These are phyloP conservation scores for Philopotamus ludificatus DNA, from an alignment of 1,140 invertebrate genomes.

Conservation along the genomic window DNA sequence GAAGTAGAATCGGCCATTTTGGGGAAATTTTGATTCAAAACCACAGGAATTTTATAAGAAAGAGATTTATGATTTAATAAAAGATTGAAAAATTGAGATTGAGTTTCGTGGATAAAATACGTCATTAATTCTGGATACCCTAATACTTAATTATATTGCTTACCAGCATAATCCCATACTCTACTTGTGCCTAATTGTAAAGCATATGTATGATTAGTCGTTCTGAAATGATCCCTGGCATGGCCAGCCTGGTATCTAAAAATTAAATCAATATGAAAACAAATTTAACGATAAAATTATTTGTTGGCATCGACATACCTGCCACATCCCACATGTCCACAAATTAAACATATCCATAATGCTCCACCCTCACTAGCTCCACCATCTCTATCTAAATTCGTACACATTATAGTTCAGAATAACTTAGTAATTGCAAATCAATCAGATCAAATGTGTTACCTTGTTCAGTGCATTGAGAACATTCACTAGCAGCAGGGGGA, in stretches of 20 bases:
- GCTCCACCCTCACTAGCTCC: conserved; percentile 66
- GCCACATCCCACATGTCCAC: conserved; percentile 97
- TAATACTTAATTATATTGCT: not conserved
- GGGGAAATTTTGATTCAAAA: too few species aligned
- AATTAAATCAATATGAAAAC: conserved; percentile 33
- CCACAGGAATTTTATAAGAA: too few species aligned
- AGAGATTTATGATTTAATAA: too few species aligned
- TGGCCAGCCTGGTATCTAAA: conserved; percentile 67
- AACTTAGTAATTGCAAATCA: too few species aligned
- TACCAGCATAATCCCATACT: conserved; percentile 96
- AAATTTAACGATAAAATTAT: conserved; percentile 17
- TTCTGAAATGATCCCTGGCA: conserved; percentile 84
- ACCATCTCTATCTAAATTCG: conserved; percentile 42
- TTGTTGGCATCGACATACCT: conserved; percentile 48
- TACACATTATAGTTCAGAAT: conserved; percentile 10
- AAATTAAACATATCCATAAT: conserved; percentile 98
- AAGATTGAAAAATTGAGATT: not conserved
- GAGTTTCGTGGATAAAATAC: not conserved
- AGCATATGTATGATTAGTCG: conserved; percentile 95
- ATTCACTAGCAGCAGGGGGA: conserved; percentile 58
- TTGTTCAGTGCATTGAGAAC: conserved; percentile 35
- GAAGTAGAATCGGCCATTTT: too few species aligned
- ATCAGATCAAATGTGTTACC: too few species aligned
- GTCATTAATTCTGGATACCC: not conserved
- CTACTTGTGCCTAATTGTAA: conserved; percentile 93